Evolutionary conservation across 1,140 invertebrate species (phyloP).

Genomic region (Drosophila ohnishii): DNA sequence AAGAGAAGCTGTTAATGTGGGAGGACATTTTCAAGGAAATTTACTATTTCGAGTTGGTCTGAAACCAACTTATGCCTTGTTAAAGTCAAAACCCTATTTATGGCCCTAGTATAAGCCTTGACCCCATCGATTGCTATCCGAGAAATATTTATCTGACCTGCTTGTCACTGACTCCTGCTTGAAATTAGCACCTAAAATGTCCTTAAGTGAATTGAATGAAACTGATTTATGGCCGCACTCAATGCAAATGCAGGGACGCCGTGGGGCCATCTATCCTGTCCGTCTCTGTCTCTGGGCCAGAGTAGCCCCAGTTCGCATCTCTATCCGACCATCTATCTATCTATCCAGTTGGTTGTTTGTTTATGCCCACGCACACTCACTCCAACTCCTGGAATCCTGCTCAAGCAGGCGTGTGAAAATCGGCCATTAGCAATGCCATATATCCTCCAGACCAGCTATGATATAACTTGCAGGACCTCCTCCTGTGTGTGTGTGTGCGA

Average conservation of each 20-base stretch:
- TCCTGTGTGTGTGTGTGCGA: constrained; percentile 40
- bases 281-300: constrained; percentile 11
- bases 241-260: constrained; percentile 69
- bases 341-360: constrained; percentile 58
- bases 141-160: constrained; percentile 43
- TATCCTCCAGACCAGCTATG: constrained; percentile 64
- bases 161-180: constrained; percentile 40
- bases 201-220: constrained; percentile 74
- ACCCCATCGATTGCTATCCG: constrained; percentile 14
- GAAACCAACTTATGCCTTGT: too few species aligned
- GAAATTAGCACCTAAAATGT: constrained; percentile 73
- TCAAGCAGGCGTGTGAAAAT: constrained; percentile 78
- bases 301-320: constrained; percentile 24
- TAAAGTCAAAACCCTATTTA: background rate
- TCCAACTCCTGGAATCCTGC: constrained; percentile 36
- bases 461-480: constrained; percentile 54
- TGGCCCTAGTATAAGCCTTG: background rate
- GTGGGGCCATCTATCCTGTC: constrained; percentile 30
- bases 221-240: constrained; percentile 77
- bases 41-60: too few species aligned
- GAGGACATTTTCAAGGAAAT: too few species aligned
- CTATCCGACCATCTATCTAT: constrained; percentile 50
- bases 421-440: constrained; percentile 77
- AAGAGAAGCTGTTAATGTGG: background rate
- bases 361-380: constrained; percentile 37